Base-by-base conservation (phyloP, 2,888 invertebrate species). In the Drosophila greeni region DNA sequence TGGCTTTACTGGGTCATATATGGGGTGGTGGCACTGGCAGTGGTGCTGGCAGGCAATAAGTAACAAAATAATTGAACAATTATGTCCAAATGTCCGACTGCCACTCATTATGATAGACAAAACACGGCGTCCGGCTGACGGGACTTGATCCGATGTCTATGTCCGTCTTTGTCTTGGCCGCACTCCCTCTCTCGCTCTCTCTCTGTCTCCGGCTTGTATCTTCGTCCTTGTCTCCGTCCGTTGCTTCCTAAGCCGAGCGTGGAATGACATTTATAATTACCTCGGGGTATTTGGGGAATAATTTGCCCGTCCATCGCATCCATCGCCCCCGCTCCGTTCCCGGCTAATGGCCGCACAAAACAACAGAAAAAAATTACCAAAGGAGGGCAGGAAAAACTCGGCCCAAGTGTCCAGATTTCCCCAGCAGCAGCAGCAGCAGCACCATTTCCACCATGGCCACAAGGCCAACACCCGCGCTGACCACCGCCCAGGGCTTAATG, bases 41-140 rank as follows among this genome's bases (percentile, higher is more conserved):
- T 36, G 31, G 34, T 42, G 34, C 55, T 48, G 72, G 42, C 57
- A 43, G 72, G 69, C 77, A 60, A 82, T 77, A 70, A 76, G 73
- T 83, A 84, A 85, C 77, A 76, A 80, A 86, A 84, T 86, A 86
- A 86, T 86, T 87, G 86, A 84, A 86, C 86, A 87, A 86, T 86
- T 86, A 86, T 86, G 87, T 86, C 78, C 84, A 85, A 86, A 85
- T 86, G 87, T 84, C 82, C 74, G 80, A 65, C 83, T 86, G 85
- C 84, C 86, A 86, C 71, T 86, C 86, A 86, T 86, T 86, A 84
- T 86, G 86, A 86, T 82, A 75, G 76, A 76, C 84, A 76, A 81
- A 81, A 74, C 68, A 72, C 59, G 76, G 73, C 75, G 78, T 59
- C 75, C 60, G 31, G 31, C 70, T 58, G 58, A 70, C 64, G 49